Evolutionary conservation across 2,113 vertebrate species (phyloP).

Genomic region (Oenanthe melanoleuca): DNA sequence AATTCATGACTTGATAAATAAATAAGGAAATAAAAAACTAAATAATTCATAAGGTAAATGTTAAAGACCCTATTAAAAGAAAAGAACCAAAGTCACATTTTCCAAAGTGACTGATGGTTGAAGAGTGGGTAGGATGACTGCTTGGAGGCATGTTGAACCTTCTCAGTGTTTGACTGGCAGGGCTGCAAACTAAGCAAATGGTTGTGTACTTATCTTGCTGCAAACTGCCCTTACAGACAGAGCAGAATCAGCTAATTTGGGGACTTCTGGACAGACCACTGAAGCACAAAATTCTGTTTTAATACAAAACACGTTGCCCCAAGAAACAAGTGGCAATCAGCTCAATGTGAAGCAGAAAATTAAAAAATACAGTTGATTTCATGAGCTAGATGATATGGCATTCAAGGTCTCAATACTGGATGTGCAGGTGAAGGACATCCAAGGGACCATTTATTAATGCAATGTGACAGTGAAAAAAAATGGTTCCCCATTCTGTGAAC

Average conservation of each 20-base stretch:
- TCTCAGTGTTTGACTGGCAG: background rate
- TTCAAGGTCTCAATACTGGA: background rate
- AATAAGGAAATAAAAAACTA: background rate
- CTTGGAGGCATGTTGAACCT: background rate
- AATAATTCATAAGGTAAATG: background rate
- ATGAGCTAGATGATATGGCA: background rate
- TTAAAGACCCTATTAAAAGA: background rate
- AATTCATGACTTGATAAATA: background rate
- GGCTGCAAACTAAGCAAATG: conserved; percentile 13
- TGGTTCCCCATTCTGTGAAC: background rate
- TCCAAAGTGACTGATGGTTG: background rate
- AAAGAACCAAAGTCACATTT: background rate
- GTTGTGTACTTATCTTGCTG: rapidly evolving
- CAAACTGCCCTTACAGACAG: background rate
- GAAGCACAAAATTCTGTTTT: background rate
- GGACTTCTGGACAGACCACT: background rate
- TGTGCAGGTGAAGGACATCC: background rate
- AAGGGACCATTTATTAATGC: background rate
- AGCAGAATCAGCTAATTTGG: background rate
- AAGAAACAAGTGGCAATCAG: background rate
- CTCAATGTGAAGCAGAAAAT: background rate
- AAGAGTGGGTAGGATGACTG: background rate
- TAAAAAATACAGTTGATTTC: background rate
- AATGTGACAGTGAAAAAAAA: background rate
- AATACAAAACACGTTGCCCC: background rate